Base-by-base conservation (phyloP, 2,888 invertebrate genomes). In the Drosophila histrio region DNA sequence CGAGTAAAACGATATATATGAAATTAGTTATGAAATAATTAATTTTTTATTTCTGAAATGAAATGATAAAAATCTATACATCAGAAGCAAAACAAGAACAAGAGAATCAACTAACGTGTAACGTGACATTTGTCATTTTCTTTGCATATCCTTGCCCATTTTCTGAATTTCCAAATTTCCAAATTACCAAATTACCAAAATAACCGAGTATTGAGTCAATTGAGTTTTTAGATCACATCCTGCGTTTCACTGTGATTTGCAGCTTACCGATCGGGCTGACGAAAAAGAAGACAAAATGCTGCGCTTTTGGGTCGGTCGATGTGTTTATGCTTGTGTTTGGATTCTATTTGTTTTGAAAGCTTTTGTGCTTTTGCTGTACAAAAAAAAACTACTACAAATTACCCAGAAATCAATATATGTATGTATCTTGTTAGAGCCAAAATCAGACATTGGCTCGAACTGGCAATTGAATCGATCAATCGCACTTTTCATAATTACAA, bases 261-360 rank as follows among this genome's bases (percentile, higher is more conserved):
- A 47, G 36, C 32, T 15, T 22, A 6, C 5, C 9, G 32, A 13
- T 22, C 19, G 56, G 28, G 46, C n/a, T 73, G 81, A 80, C 61
- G 56, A 77, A 74, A 78, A 61, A 61, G 72, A 76, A 46, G 76
- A 72, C 44, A 52, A 72, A 76, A 70, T 71, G 57, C 47, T 59
- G 36, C 32, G 57, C 44, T 24, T 43, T 46, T 13, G 22, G 11
- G 43, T 52, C 28, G 58, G 56, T 60, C 72, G 63, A 66, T 8
- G 74, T 79, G 79, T 74, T 84, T 83, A 82, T 88, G 89, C 87
- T 89, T 87, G 89, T 89, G 89, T 89, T 89, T 80, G 70, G 82
- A 78, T 77, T 84, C 60, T 8, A 38, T 72, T 71, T 74, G 68
- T 68, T 71, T 77, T 53, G 32, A 64, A 69, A 61, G 68, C 72